Conservation (phyloP, 2,113 vertebrate genomes). For the Perca fluviatilis region DNA sequence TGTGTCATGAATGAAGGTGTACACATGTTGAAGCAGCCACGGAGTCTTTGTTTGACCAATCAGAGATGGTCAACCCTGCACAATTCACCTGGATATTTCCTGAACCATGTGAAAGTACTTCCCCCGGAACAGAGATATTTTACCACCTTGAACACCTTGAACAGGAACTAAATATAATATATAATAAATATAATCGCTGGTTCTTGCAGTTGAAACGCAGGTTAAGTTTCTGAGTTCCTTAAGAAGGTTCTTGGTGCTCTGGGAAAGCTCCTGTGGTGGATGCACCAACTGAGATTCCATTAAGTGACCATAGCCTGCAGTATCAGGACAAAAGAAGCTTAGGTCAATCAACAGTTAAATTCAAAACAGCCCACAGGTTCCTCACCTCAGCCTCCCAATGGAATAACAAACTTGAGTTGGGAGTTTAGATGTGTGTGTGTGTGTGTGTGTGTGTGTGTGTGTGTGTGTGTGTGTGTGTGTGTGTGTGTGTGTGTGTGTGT, state of each 20-base stretch:
- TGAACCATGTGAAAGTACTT: neutral
- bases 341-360: conserved; percentile 21
- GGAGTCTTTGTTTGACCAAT: neutral
- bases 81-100: neutral
- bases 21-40: neutral
- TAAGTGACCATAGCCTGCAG: neutral
- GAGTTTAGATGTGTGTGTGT: conserved; percentile 21
- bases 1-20: neutral
- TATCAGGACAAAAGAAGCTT: neutral
- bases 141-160: neutral
- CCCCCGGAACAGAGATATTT: neutral
- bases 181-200: neutral
- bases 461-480: conserved; percentile 16
- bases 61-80: neutral
- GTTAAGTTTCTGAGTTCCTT: neutral
- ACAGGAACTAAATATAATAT: neutral
- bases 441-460: neutral
- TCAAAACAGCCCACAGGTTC: conserved; percentile 22
- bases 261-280: neutral
- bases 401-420: conserved; percentile 6
- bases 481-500: conserved; percentile 11
- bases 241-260: no score
- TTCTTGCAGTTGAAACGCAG: neutral
- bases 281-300: neutral
- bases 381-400: conserved; percentile 16